Evolutionary conservation across 2,797 vertebrate genomes (phyloP).

Genomic region (Peromyscus nudipes): DNA sequence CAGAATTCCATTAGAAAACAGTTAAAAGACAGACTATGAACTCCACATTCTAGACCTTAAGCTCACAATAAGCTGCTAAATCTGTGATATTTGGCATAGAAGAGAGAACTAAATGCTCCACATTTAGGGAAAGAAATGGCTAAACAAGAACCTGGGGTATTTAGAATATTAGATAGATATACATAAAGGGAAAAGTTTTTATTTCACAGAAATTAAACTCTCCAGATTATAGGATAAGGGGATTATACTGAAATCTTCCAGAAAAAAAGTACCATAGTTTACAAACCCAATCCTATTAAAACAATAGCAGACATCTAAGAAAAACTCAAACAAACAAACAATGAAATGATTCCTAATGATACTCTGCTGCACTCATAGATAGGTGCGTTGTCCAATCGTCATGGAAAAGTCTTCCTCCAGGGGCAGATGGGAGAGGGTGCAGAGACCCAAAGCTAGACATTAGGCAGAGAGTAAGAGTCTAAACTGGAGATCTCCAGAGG

Average conservation of each 20-base stretch:
- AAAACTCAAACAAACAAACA: too few relatives aligned
- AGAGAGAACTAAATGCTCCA: too few relatives aligned
- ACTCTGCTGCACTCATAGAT: not conserved
- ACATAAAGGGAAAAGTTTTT: not conserved
- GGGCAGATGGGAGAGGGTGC: not conserved
- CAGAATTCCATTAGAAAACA: not conserved
- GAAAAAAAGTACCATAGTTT: too few relatives aligned
- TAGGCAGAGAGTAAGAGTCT: not conserved
- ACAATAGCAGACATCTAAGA: not conserved
- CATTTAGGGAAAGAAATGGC: not conserved
- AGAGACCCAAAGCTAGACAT: not conserved
- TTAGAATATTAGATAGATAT: not conserved
- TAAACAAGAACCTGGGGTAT: not conserved
- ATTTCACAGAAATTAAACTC: not conserved
- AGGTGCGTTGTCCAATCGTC: not conserved
- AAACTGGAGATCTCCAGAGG: not conserved
- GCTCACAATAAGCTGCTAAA: too few relatives aligned
- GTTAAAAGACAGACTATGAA: not conserved
- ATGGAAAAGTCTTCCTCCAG: not conserved
- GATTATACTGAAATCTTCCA: not conserved
- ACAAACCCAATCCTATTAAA: not conserved
- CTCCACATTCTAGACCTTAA: too few relatives aligned
- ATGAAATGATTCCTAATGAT: not conserved
- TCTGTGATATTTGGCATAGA: not conserved
- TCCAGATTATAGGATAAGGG: not conserved